These are phyloP conservation scores for Oryzias woworae DNA, from an alignment of 2,113 vertebrate genomes.

Conservation along the genomic window DNA sequence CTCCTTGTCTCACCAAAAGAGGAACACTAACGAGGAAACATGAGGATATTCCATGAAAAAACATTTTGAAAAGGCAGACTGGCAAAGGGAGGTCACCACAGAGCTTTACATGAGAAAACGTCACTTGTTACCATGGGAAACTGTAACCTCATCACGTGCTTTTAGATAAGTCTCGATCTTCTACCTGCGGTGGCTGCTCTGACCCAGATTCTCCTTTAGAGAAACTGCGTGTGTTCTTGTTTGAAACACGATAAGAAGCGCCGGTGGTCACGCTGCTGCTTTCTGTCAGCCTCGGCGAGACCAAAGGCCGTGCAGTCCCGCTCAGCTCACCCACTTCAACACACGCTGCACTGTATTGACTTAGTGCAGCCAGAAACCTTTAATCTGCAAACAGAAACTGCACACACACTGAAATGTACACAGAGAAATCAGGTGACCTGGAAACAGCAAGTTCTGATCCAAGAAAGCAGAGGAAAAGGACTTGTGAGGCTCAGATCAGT, in stretches of 20 bases:
- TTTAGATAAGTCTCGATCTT: too few species aligned
- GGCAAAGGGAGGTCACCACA: background rate
- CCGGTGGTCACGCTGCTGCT: constrained; percentile 37
- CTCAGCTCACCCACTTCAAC: constrained; percentile 9
- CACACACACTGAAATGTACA: constrained; percentile 36
- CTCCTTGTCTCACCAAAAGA: too few species aligned
- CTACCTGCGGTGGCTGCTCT: constrained; percentile 17
- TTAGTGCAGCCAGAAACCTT: constrained; percentile 25
- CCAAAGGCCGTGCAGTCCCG: constrained; percentile 1
- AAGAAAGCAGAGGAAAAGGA: background rate
- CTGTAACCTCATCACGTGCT: constrained; percentile 5
- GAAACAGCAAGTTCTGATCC: constrained; percentile 4
- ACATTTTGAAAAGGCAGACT: background rate
- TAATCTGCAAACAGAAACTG: constrained; percentile 49
- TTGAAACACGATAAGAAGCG: constrained; percentile 44
- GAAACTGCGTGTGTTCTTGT: constrained; percentile 13
- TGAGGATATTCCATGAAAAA: too few species aligned
- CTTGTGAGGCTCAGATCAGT: background rate
- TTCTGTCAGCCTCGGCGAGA: constrained; percentile 20
- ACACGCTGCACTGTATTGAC: constrained; percentile 32
- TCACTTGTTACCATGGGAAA: background rate
- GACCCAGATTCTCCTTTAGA: constrained; percentile 47
- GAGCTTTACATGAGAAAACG: background rate
- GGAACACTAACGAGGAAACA: too few species aligned
- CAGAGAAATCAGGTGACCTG: constrained; percentile 20